Evolutionary conservation across 2,888 invertebrate species (phyloP).

Genomic region (Cantharis flavilabris): DNA sequence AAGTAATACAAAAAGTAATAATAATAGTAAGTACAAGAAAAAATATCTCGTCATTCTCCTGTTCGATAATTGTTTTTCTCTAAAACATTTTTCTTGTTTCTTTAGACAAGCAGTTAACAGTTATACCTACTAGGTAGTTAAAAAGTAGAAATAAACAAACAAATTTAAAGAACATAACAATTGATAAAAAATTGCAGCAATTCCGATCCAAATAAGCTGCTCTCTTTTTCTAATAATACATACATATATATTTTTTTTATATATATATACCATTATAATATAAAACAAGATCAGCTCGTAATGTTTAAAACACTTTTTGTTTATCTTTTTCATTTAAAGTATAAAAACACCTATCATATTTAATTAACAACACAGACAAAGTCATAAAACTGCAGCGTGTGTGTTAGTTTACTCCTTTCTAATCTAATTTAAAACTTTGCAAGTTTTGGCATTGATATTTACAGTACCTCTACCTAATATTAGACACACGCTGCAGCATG

Average conservation of each 20-base stretch:
- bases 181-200: constrained; percentile 27
- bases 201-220: constrained; percentile 26
- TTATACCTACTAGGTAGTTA: constrained; percentile 13
- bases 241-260: background rate
- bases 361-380: constrained; percentile 48
- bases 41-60: constrained; percentile 32
- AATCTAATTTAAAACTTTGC: constrained; percentile 13
- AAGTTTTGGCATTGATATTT: constrained; percentile 30
- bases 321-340: constrained; percentile 35
- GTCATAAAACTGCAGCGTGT: constrained; percentile 43
- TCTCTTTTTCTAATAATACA: background rate
- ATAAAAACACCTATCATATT: constrained; percentile 46
- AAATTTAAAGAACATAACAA: constrained; percentile 32
- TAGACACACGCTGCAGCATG: constrained; percentile 24
- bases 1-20: constrained; percentile 40
- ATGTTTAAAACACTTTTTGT: constrained; percentile 40
- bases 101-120: constrained; percentile 27
- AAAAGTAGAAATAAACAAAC: constrained; percentile 32
- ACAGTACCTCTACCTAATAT: constrained; percentile 19
- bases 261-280: constrained; percentile 5
- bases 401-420: constrained; percentile 41
- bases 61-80: constrained; percentile 11
- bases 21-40: constrained; percentile 43
- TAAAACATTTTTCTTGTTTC: constrained; percentile 28
- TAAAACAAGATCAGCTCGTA: constrained; percentile 48